These are phyloP conservation scores for Abrostola tripartita DNA, from an alignment of 2,888 invertebrate genomes.

Conservation along the genomic window DNA sequence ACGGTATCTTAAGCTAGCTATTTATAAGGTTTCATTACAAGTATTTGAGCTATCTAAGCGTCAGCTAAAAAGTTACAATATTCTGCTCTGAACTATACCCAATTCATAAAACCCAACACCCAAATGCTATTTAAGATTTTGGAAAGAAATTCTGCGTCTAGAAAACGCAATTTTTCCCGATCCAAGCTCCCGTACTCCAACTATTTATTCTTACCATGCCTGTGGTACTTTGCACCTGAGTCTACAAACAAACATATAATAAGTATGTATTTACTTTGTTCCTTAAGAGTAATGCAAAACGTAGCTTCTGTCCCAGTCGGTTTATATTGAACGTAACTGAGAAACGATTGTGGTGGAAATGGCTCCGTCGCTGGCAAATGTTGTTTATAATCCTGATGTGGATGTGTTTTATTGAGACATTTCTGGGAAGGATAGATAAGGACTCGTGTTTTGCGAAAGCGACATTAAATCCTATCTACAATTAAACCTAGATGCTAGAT, in stretches of 20 bases:
- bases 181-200: slow-evolving; percentile 21
- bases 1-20: too few species aligned
- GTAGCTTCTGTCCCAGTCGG: slow-evolving; percentile 10
- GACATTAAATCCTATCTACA: too few species aligned
- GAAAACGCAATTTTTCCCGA: too few species aligned
- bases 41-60: too few species aligned
- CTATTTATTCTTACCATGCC: slow-evolving; percentile 39
- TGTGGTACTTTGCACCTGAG: slow-evolving; percentile 51
- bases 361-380: neutral
- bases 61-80: too few species aligned
- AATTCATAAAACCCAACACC: too few species aligned
- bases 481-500: too few species aligned
- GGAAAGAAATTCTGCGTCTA: too few species aligned
- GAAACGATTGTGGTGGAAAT: slow-evolving; percentile 26
- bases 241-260: slow-evolving; percentile 42
- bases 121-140: too few species aligned
- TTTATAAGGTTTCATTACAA: too few species aligned
- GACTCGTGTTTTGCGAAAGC: too few species aligned
- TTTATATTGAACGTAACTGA: slow-evolving; percentile 14
- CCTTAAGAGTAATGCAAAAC: slow-evolving; percentile 30
- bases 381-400: neutral
- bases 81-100: too few species aligned
- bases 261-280: slow-evolving; percentile 48
- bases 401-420: slow-evolving; percentile 2
- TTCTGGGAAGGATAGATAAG: neutral